Evolutionary conservation across 2,113 vertebrate species (phyloP), one percentile per base, ranked within the genome.

Genomic region (Oriolus oriolus): DNA sequence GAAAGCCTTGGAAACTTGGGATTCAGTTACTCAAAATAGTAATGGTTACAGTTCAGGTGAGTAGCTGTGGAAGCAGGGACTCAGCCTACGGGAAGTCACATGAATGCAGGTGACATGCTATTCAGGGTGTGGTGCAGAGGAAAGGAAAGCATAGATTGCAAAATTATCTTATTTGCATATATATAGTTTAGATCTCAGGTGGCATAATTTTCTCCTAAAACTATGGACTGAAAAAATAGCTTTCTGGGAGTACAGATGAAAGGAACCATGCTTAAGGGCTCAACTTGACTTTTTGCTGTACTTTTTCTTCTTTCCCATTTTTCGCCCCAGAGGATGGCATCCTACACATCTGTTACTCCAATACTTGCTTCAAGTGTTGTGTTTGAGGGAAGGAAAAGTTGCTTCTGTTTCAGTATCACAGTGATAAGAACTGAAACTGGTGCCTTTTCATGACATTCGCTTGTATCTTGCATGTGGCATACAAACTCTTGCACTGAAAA

Each of bases 1-100:
- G 99, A 75, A 99, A 99, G 83, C 99, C 99, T 3, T 99, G 99
- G 99, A 99, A 99, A 92, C 98, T 99, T 76, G 98, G 97, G 63
- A 97, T 99, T 84, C 99, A 99, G 69, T 98, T 99, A 89, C 95
- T 99, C 81, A 99, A 99, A 97, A 99, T 99, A 64, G 98, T 94
- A 4, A 98, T 99, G 96, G 99, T 99, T 95, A 99, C 99, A 18
- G 45, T 98, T 33, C 99, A 99, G 99, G 99, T 99, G 95, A 87
- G 95, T 37, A 53, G 18, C 31, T 53, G 3, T 31, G 23, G 52
- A 49, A 89, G 35, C 31, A 68, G 41, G 8, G 54, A 52, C 31
- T 56, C 44, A 57, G 42, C 26, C 27, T 10, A 1, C 50, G 52
- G 50, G 31, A 50, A 63, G 28, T 74, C 42, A 47, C 15, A 69